phyloP scores from a whole-genome alignment of 2,888 invertebrate genomes.

The Troides aeacus region DNA sequence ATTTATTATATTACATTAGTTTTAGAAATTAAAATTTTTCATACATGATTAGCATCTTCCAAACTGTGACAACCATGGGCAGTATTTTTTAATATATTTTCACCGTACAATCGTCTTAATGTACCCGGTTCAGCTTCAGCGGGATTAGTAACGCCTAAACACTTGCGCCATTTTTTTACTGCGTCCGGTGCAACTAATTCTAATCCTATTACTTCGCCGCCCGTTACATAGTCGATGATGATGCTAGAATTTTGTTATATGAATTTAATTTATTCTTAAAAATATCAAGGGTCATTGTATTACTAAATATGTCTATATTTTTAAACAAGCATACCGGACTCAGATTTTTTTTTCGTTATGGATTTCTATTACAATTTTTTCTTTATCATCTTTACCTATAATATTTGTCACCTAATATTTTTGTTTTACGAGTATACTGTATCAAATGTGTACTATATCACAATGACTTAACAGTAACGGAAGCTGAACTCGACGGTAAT shows the following conservation, averaged over 20 bases:
- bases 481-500: too few species aligned
- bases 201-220: constrained; percentile 86
- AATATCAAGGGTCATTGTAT: background rate
- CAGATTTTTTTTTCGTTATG: too few species aligned
- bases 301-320: too few species aligned
- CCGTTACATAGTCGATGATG: constrained; percentile 83
- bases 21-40: constrained; percentile 35
- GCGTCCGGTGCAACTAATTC: constrained; percentile 87
- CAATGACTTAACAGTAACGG: too few species aligned
- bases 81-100: constrained; percentile 82
- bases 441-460: too few species aligned
- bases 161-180: constrained; percentile 81
- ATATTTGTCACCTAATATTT: too few species aligned
- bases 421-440: too few species aligned
- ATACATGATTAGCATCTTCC: constrained; percentile 76
- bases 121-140: constrained; percentile 80
- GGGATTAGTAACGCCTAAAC: constrained; percentile 84
- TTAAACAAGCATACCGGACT: too few species aligned
- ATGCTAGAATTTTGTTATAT: constrained; percentile 57
- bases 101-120: constrained; percentile 83
- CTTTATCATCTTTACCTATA: too few species aligned
- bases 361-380: too few species aligned
- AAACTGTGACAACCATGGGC: constrained; percentile 85
- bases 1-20: background rate
- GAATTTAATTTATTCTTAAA: background rate